A percentile compares a stretch with the other conserved stretches of the same genome.
Conservation (phyloP, 1,140 invertebrate genomes). For the Drosophila prosaltans region DNA sequence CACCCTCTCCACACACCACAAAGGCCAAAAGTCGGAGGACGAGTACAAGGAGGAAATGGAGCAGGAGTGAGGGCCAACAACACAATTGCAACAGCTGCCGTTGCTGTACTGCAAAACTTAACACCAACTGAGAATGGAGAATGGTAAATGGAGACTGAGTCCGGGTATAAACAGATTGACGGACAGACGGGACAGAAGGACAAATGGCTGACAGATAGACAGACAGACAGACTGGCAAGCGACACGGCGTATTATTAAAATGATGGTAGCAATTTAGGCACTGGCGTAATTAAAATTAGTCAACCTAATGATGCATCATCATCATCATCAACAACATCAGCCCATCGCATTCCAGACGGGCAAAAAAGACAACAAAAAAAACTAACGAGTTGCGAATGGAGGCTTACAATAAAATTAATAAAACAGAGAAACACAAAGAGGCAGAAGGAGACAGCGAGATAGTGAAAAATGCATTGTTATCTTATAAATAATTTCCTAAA, state of each 20-base stretch:
- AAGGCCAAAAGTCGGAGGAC: slow-evolving; percentile 42
- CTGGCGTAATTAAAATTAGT: slow-evolving; percentile 78
- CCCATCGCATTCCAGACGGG: slow-evolving; percentile 23
- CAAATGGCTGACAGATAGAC: slow-evolving; percentile 18
- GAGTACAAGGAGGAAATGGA: slow-evolving; percentile 8
- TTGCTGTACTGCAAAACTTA: slow-evolving; percentile 57
- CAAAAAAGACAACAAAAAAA: slow-evolving; percentile 7
- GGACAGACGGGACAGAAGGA: slow-evolving; percentile 23
- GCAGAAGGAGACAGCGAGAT: not conserved
- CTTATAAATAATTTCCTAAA: too few species aligned
- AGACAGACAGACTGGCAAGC: slow-evolving; percentile 10
- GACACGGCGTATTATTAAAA: slow-evolving; percentile 75
- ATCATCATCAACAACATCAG: slow-evolving; percentile 52
- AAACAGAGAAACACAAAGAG: not conserved
- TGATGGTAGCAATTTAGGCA: slow-evolving; percentile 77
- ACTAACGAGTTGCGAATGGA: not conserved
- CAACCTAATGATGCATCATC: slow-evolving; percentile 79
- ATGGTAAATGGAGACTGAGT: not conserved
- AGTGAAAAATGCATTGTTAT: too few species aligned
- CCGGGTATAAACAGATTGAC: slow-evolving; percentile 30
- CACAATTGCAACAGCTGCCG: slow-evolving; percentile 63
- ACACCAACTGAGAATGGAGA: slow-evolving; percentile 52
- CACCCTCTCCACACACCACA: slow-evolving; percentile 32
- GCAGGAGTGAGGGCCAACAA: slow-evolving; percentile 2
- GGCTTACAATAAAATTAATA: too few species aligned